Evolutionary conservation across 37 sponge, comb jelly and placozoan species (phyloP), one percentile per base, ranked within the genome.

Genomic region (Aphrocallistes beatrix): DNA sequence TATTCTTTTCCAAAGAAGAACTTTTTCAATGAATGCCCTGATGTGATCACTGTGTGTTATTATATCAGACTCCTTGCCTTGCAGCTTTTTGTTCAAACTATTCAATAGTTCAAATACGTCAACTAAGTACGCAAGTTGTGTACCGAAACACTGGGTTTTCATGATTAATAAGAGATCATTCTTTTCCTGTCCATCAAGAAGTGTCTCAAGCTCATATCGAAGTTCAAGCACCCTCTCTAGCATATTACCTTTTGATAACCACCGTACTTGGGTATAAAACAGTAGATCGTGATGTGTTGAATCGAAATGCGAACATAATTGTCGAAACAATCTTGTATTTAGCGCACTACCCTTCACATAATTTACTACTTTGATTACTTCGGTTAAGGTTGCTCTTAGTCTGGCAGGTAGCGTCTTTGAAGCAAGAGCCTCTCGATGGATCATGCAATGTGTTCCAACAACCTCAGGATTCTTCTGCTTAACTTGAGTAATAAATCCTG

Each of bases 301-400:
- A 60, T 60, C 75, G 75, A 60, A 60, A 60, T 60, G 75, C 75
- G 75, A 25, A 60, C 75, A 60, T 13, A 60, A 60, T 13, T 60
- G 75, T 60, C 25, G 34, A 60, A 60, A 60, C 75, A 60, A 60
- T 28, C 75, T 60, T 3, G 75, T 60, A 30, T 60, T 60, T 3
- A 60, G 75, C 75, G 75, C 75, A 60, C 75, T 60, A 60, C 75
- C 45, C 75, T 60, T 60, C 75, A 60, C 75, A 60, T 60, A 60
- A 60, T 60, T 60, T 60, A 60, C 75, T 32, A 60, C 75, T 60
- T 60, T 60, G 21, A 60, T 60, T 60, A 60, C 75, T 60, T 19
- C 75, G 75, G 75, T 60, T 60, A 60, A 60, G 34, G 75, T 60
- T 60, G 75, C 75, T 60, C 75, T 60, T 30, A 60, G 75, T 13